Percentiles rank a stretch among this genome's conserved stretches.
These are phyloP conservation scores for Acrocyrtus sp. DNA, from an alignment of 2,888 invertebrate species.

Conservation along the genomic window DNA sequence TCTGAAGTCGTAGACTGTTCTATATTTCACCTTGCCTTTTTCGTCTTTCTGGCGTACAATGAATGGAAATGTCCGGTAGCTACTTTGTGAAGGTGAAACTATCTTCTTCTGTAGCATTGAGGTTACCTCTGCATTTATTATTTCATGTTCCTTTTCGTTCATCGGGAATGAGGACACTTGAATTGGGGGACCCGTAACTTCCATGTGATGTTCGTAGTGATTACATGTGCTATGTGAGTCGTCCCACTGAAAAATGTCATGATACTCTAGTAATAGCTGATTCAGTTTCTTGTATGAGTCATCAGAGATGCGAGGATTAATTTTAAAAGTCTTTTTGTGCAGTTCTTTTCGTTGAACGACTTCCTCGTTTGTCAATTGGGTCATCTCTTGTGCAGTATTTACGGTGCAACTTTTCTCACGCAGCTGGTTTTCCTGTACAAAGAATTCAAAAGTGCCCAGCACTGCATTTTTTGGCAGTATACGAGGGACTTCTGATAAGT, in stretches of 20 bases:
- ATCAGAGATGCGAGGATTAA: neutral
- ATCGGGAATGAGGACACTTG: neutral
- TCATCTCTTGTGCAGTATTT: neutral
- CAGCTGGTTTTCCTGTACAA: neutral
- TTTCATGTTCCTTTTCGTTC: constrained; percentile 14
- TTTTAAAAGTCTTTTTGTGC: neutral
- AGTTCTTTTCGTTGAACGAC: neutral
- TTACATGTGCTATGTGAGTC: neutral
- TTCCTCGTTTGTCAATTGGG: neutral
- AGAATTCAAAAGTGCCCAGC: neutral
- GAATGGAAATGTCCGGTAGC: neutral
- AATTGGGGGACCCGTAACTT: neutral
- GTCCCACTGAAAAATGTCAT: neutral
- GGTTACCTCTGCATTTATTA: neutral
- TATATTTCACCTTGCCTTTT: neutral
- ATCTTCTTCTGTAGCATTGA: neutral
- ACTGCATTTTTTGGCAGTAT: neutral
- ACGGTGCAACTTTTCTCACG: neutral
- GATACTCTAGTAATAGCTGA: neutral
- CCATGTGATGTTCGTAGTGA: constrained; percentile 1
- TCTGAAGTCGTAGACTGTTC: neutral
- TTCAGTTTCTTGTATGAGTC: neutral
- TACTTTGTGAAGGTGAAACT: neutral
- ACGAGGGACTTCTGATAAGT: neutral
- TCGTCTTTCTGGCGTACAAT: neutral